These are phyloP conservation scores for Orthonyx spaldingii DNA, from an alignment of 2,113 vertebrate genomes.

Conservation along the genomic window DNA sequence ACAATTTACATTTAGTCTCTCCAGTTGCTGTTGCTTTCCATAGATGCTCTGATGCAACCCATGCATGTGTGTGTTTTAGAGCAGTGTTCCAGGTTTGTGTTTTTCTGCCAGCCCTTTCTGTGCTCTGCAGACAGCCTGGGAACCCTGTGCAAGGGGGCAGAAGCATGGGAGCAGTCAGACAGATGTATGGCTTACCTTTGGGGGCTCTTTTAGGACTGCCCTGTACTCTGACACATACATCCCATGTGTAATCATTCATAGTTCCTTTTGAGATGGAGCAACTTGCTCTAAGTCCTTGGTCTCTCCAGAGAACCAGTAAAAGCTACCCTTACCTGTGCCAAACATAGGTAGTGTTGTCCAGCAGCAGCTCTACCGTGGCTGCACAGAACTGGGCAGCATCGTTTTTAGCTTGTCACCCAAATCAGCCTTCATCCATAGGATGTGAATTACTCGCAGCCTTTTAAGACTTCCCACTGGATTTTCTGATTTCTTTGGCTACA, in stretches of 20 bases:
- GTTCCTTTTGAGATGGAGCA: neutral
- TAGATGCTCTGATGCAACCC: neutral
- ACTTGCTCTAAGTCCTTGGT: neutral
- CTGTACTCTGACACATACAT: neutral
- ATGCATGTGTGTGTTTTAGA: neutral
- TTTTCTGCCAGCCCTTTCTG: neutral
- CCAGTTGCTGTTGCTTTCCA: neutral
- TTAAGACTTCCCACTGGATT: neutral
- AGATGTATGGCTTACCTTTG: neutral
- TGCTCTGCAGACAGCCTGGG: neutral
- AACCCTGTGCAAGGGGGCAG: neutral
- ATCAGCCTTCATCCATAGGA: neutral
- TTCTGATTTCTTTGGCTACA: neutral
- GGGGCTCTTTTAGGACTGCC: neutral
- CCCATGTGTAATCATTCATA: neutral
- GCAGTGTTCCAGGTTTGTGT: neutral
- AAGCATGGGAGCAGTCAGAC: neutral
- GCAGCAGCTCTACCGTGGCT: neutral
- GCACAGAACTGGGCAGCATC: neutral
- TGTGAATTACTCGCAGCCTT: neutral
- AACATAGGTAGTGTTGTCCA: neutral
- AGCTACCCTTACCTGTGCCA: neutral
- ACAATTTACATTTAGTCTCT: neutral
- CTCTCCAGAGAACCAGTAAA: neutral
- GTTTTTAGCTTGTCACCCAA: neutral